Evolutionary conservation across 2,888 invertebrate genomes (phyloP), one percentile per base, ranked within the genome.

Genomic region (Xanthia togata): DNA sequence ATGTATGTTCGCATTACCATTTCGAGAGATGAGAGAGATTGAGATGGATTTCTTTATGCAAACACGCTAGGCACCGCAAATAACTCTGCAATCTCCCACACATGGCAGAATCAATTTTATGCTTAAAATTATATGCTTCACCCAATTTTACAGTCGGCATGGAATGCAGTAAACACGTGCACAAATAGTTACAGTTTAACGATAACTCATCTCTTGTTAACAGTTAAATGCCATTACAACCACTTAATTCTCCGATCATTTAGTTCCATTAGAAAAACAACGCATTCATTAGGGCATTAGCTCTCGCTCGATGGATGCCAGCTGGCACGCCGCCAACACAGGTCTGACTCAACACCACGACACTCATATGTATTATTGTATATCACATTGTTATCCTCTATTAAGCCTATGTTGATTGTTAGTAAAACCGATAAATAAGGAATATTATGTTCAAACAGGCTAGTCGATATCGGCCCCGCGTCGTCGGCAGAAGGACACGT

Each of bases 401-500:
- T 31, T 70, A 82, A 69, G 65, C 77, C 81, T 47, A 81, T 86
- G 84, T 82, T 81, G 70, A 79, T 83, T 82, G 70, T 83, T 84
- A 87, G 62, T 69, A 38, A 73, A 76, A 70, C 31, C 23, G 35
- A 70, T 70, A 74, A 84, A 47, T 82, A 83, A 87, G 82, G 67
- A 82, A 89, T 91, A 89, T 94, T 96, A 91, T 96, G 90, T 96
- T 92, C 90, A 91, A 93, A 95, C 96, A 97, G 97, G 97, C 96
- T 87, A 93, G 93, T 93, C 95, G 95, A 91, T 96, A 96, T 92
- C 95, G 96, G 84, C 94, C 94, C 87, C 94, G 95, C 90, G 93
- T 91, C 92, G 93, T 94, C 89, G 93, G 94, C 91, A 93, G 94
- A 93, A 94, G 94, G 90, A 91, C 94, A 79, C 93, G 92, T 71